These are phyloP conservation scores for Eulemur coronatus DNA, from an alignment of 2,797 vertebrate genomes.

Conservation along the genomic window DNA sequence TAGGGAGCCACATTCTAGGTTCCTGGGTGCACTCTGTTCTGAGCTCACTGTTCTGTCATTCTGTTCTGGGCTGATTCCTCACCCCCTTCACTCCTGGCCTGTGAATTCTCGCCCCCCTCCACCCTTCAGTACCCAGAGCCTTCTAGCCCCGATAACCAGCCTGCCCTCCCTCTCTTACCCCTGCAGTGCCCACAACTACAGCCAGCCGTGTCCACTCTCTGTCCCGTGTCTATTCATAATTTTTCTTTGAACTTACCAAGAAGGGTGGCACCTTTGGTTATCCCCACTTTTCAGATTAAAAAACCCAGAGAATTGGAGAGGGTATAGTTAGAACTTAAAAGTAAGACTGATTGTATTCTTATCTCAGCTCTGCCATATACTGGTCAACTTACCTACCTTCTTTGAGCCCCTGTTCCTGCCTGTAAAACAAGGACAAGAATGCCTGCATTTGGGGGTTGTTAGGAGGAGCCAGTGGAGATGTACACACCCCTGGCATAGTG, in stretches of 20 bases:
- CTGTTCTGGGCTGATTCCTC: neutral
- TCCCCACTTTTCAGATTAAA: neutral
- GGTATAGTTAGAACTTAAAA: neutral
- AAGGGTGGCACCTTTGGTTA: neutral
- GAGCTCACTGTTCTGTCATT: neutral
- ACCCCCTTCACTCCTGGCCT: neutral
- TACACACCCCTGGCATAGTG: neutral
- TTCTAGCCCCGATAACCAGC: neutral
- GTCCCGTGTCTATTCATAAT: accelerated
- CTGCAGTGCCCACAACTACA: neutral
- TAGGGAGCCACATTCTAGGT: neutral
- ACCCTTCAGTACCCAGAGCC: accelerated
- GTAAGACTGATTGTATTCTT: neutral
- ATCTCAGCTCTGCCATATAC: neutral
- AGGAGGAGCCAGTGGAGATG: neutral
- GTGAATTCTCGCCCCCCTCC: neutral
- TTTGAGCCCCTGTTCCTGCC: neutral
- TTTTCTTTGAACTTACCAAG: neutral
- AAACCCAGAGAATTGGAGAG: neutral
- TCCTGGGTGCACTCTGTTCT: neutral
- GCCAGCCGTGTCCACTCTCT: neutral
- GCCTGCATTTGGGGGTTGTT: neutral
- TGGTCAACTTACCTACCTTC: neutral
- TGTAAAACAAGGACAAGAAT: neutral
- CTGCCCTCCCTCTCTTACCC: neutral